Evolutionary conservation across 1,140 invertebrate genomes (phyloP).

Genomic region (Aphelenchoides besseyi): DNA sequence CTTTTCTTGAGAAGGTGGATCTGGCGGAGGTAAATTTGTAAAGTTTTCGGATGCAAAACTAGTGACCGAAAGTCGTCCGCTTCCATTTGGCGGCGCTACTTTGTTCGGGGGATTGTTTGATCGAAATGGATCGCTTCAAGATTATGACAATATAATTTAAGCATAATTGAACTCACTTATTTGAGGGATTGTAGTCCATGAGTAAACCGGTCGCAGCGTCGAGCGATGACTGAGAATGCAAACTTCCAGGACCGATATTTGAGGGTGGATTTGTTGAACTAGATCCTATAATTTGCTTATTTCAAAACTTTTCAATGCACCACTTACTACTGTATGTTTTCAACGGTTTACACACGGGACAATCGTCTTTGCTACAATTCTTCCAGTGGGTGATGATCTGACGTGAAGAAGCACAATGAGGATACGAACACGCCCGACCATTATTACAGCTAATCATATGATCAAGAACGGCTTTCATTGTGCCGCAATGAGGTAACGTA

Average conservation of each 20-base stretch:
- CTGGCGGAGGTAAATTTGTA: conserved; percentile 47
- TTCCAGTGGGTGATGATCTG: conserved; percentile 99
- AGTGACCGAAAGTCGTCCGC: conserved; percentile 64
- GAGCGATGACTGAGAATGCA: neutral
- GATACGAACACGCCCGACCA: conserved; percentile 71
- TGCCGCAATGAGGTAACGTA: conserved; percentile 89
- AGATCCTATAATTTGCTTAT: neutral
- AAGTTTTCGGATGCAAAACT: conserved; percentile 58
- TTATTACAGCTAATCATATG: conserved; percentile 97
- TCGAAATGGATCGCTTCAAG: conserved; percentile 49
- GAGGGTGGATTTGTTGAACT: neutral
- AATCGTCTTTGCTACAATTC: conserved; percentile 87
- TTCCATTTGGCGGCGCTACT: conserved; percentile 64
- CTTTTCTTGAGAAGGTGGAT: conserved; percentile 52
- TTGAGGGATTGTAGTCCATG: conserved; percentile 25
- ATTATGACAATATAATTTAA: conserved; percentile 1
- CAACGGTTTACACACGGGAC: conserved; percentile 92
- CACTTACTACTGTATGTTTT: conserved; percentile 68
- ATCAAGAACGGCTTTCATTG: conserved; percentile 97
- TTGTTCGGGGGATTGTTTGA: conserved; percentile 56
- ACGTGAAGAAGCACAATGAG: conserved; percentile 94
- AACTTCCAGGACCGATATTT: neutral
- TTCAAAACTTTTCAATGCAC: neutral
- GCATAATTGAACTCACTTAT: conserved; percentile 11
- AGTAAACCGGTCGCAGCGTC: conserved; percentile 30